phyloP scores from a whole-genome alignment of 1,140 invertebrate species.

The Dreissena polymorpha region DNA sequence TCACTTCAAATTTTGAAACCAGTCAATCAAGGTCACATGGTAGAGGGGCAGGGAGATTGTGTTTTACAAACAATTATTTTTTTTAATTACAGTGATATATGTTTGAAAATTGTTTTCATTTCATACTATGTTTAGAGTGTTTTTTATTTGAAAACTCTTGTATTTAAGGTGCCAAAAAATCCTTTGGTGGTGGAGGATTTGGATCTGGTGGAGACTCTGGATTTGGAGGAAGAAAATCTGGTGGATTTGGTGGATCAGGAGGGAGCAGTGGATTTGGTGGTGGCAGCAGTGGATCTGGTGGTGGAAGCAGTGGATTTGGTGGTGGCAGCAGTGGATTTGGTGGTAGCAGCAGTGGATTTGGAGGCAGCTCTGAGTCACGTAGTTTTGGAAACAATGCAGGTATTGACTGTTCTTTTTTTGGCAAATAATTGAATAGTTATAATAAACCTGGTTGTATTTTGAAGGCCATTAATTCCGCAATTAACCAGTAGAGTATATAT shows the following conservation, averaged over 20 bases:
- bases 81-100: no score
- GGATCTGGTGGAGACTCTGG: slow-evolving; percentile 21
- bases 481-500: no score
- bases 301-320: slow-evolving; percentile 47
- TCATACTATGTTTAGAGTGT: no score
- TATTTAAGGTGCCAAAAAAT: slow-evolving; percentile 1
- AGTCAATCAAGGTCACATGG: not conserved
- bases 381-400: no score
- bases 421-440: no score
- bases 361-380: no score
- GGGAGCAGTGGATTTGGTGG: slow-evolving; percentile 6
- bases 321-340: slow-evolving; percentile 15
- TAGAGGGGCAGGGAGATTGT: not conserved
- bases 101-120: no score
- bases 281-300: slow-evolving; percentile 7
- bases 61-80: no score
- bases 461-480: no score
- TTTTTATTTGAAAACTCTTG: no score
- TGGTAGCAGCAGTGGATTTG: slow-evolving; percentile 45
- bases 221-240: slow-evolving; percentile 26
- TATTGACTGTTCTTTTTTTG: no score
- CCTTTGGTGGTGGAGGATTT: slow-evolving; percentile 32
- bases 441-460: no score
- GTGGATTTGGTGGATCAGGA: slow-evolving; percentile 2
- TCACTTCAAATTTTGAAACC: not conserved